These are phyloP conservation scores for Halcyon badia DNA, from an alignment of 2,797 vertebrate genomes.

Conservation along the genomic window DNA sequence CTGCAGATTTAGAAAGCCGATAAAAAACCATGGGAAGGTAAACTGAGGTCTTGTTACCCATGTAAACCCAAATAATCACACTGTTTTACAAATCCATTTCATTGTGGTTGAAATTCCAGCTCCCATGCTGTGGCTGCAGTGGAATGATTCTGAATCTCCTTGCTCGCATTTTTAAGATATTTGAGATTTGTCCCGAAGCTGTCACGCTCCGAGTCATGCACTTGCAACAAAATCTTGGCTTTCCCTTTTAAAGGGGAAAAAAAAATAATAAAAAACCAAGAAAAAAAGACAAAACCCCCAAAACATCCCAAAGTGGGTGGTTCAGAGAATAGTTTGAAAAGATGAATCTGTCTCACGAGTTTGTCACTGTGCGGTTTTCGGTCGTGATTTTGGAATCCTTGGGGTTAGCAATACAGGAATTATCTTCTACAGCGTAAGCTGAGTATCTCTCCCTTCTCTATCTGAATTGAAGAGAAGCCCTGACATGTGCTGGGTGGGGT, in stretches of 20 bases:
- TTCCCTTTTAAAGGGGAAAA: not conserved
- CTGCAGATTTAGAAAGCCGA: constrained; percentile 36
- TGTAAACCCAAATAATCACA: not conserved
- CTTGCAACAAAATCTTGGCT: not conserved
- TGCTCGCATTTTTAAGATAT: not conserved
- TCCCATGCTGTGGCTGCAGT: not conserved
- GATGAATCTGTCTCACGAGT: not conserved
- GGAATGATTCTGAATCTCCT: not conserved
- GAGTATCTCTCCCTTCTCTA: not conserved
- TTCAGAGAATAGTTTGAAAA: not conserved
- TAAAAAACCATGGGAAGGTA: constrained; percentile 47
- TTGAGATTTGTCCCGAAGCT: not conserved
- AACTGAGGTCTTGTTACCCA: not conserved
- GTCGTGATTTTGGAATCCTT: not conserved
- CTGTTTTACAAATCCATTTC: not conserved
- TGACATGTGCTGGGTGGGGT: not conserved
- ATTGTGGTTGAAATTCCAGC: not conserved
- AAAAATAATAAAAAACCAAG: not conserved
- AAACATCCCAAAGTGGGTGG: rapidly evolving
- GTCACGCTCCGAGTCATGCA: not conserved
- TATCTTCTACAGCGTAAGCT: not conserved
- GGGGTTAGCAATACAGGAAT: not conserved
- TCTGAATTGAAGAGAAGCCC: not conserved
- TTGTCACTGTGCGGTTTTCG: not conserved
- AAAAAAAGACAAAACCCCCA: too few species aligned